A percentile compares a stretch with the other conserved stretches of the same genome.
These are phyloP conservation scores for Syngnathus scovelli DNA, from an alignment of 2,113 vertebrate species.

Conservation along the genomic window DNA sequence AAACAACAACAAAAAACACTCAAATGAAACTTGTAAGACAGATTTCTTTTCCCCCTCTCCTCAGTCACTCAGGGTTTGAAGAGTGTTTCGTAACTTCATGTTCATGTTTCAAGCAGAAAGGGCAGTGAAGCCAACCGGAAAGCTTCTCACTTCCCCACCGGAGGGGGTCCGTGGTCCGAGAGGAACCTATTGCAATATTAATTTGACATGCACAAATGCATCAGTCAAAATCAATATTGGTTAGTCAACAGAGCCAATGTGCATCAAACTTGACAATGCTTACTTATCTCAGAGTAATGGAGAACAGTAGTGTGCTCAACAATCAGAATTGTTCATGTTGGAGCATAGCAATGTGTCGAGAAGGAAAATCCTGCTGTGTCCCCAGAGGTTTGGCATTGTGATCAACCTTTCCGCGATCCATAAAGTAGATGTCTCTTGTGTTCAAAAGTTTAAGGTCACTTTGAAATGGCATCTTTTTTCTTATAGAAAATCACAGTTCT, in stretches of 20 bases:
- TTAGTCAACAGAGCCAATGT: slow-evolving; percentile 42
- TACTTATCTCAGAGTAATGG: slow-evolving; percentile 48
- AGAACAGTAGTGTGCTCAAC: slow-evolving; percentile 41
- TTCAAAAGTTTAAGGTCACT: background rate
- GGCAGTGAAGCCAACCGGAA: slow-evolving; percentile 45
- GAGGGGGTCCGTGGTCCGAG: slow-evolving; percentile 61
- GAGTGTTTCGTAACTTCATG: background rate
- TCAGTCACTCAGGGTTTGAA: background rate
- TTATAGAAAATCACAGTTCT: background rate
- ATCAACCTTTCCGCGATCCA: slow-evolving; percentile 48
- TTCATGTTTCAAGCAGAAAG: slow-evolving; percentile 11
- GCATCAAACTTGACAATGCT: slow-evolving; percentile 39
- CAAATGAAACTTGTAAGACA: no score
- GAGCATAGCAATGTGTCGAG: slow-evolving; percentile 15
- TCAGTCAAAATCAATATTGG: slow-evolving; percentile 39
- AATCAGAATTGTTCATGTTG: slow-evolving; percentile 34
- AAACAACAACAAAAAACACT: no score
- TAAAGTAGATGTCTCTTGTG: slow-evolving; percentile 40
- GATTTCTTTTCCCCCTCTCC: background rate
- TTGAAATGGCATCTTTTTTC: background rate
- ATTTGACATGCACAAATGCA: slow-evolving; percentile 52
- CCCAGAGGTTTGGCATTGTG: slow-evolving; percentile 48
- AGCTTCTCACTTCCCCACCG: slow-evolving; percentile 56
- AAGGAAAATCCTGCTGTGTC: slow-evolving; percentile 42
- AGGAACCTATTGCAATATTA: slow-evolving; percentile 60